Percentiles rank a stretch among this genome's conserved stretches.
Evolutionary conservation across 92 coral and sea anemone genomes (phyloP).

Genomic region (Porites lobata): DNA sequence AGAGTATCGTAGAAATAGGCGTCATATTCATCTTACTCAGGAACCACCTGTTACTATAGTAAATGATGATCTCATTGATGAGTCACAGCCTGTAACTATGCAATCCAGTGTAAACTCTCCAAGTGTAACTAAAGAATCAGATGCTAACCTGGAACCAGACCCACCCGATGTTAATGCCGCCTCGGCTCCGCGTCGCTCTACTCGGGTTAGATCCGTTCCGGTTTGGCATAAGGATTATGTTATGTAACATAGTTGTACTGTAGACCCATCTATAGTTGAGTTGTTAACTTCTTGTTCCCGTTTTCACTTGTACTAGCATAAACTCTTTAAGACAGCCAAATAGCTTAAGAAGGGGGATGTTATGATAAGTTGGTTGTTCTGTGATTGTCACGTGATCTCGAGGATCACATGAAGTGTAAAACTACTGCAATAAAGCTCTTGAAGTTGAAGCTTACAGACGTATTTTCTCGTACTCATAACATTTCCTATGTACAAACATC

Average conservation of each 20-base stretch:
- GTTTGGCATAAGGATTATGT: constrained; percentile 21
- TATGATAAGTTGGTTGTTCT: too few species aligned
- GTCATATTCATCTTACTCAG: constrained; percentile 38
- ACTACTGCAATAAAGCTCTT: too few species aligned
- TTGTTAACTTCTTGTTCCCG: neutral
- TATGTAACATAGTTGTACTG: neutral
- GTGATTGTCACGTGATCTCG: too few species aligned
- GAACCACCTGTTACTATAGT: constrained; percentile 17
- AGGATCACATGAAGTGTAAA: too few species aligned
- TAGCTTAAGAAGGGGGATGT: too few species aligned
- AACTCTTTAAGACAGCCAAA: too few species aligned
- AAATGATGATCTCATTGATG: neutral
- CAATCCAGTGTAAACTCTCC: neutral
- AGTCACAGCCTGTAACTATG: neutral
- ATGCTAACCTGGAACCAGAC: neutral
- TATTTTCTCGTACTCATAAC: too few species aligned
- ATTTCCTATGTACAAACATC: too few species aligned
- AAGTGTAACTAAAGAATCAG: neutral
- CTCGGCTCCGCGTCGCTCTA: constrained; percentile 11
- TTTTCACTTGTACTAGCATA: neutral
- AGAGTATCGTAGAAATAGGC: constrained; percentile 29
- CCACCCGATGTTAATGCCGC: neutral
- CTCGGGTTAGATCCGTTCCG: constrained; percentile 22
- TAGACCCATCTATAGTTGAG: constrained; percentile 3
- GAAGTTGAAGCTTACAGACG: too few species aligned